Percentiles rank a stretch among this genome's conserved stretches.
Conservation (phyloP, 2,797 vertebrate species). For the Cyprinodon diabolis region DNA sequence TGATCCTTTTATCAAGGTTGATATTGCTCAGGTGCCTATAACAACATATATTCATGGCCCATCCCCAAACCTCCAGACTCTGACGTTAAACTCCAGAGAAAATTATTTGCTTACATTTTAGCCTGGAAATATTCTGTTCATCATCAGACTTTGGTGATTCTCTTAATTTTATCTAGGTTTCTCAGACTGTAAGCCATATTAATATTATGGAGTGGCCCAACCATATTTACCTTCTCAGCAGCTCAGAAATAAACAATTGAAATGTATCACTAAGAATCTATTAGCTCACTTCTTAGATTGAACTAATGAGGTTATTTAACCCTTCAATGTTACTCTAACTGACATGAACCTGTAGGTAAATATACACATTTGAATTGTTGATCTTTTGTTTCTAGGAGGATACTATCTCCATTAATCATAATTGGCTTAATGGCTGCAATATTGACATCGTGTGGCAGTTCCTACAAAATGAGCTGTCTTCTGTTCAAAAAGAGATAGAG, state of each 20-base stretch:
- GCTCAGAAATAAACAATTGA: not conserved
- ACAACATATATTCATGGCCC: no score
- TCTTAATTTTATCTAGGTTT: not conserved
- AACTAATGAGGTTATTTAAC: not conserved
- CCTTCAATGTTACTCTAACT: not conserved
- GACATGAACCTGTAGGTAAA: not conserved
- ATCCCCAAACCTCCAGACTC: not conserved
- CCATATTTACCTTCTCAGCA: not conserved
- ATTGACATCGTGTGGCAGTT: slow-evolving; percentile 93
- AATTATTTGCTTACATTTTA: not conserved
- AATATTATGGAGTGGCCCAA: not conserved
- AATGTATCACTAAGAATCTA: not conserved
- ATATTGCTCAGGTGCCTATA: not conserved
- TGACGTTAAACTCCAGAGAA: not conserved
- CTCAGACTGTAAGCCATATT: not conserved
- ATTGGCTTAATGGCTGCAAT: slow-evolving; percentile 97
- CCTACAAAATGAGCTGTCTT: slow-evolving; percentile 89
- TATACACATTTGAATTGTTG: not conserved
- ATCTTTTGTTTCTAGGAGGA: slow-evolving; percentile 84
- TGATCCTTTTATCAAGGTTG: not conserved
- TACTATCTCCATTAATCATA: slow-evolving; percentile 98
- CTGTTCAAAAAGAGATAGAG: slow-evolving; percentile 88
- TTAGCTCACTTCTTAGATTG: not conserved
- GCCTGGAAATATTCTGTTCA: no score
- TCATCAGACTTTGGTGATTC: not conserved